A percentile compares a stretch with the other conserved stretches of the same genome.
Conservation (phyloP, 2,113 vertebrate genomes). For the Tringa solitaria region DNA sequence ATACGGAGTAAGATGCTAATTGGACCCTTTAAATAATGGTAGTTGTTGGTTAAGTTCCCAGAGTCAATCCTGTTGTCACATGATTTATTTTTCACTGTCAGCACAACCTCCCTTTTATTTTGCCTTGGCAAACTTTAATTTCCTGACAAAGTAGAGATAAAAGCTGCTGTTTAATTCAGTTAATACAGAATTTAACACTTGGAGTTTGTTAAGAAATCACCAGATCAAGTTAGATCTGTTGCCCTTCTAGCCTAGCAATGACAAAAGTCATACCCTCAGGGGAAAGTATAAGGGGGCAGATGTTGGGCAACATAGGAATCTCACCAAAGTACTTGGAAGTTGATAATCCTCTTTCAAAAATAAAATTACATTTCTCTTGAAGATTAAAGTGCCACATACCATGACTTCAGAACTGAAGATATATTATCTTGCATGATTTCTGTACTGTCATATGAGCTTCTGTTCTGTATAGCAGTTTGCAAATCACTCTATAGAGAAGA, state of each 20-base stretch:
- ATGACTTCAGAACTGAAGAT: not conserved
- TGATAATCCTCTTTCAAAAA: not conserved
- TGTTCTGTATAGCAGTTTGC: not conserved
- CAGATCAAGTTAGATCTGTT: not conserved
- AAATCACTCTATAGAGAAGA: not conserved
- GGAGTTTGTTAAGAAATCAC: not conserved
- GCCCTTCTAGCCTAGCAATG: not conserved
- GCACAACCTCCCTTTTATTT: not conserved
- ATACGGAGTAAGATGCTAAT: not conserved
- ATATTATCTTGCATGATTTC: not conserved
- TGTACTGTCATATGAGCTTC: not conserved
- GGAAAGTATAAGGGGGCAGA: not conserved
- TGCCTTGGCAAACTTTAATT: too few species aligned
- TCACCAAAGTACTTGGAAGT: not conserved
- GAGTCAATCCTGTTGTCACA: not conserved
- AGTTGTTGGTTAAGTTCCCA: not conserved
- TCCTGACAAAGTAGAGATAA: not conserved
- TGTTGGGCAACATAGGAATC: not conserved
- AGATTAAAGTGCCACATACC: not conserved
- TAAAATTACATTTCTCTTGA: not conserved
- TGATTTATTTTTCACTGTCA: not conserved
- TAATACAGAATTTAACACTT: not conserved
- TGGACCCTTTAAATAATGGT: not conserved
- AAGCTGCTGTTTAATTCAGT: not conserved
- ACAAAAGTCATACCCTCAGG: not conserved